Percentiles rank a stretch among this genome's conserved stretches.
Conservation (phyloP, 30 jellyfish, hydroid and myxozoan species). For the Sanderia malayensis region DNA sequence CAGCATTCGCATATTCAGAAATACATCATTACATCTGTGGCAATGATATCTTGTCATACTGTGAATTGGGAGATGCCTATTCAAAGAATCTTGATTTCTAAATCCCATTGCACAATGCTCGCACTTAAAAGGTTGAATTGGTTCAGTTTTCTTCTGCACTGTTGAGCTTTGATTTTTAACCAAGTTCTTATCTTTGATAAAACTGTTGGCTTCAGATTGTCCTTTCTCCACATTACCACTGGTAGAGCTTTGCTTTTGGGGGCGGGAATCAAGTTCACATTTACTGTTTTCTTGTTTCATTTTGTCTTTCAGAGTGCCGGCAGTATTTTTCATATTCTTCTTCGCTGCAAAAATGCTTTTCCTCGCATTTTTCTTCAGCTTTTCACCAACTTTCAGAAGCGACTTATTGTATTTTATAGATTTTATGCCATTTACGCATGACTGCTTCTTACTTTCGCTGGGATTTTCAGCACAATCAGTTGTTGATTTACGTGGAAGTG, state of each 20-base stretch:
- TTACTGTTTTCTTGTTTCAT: background rate
- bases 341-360: background rate
- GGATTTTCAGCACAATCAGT: background rate
- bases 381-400: too few species aligned
- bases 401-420: too few species aligned
- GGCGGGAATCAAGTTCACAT: background rate
- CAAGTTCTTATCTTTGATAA: background rate
- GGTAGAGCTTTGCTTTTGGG: background rate
- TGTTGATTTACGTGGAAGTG: background rate
- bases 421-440: background rate
- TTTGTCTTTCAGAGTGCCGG: background rate
- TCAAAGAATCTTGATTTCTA: conserved; percentile 28
- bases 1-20: conserved; percentile 69
- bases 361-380: too few species aligned
- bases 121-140: conserved; percentile 34
- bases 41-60: conserved; percentile 57
- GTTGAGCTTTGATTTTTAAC: conserved; percentile 9
- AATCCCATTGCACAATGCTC: conserved; percentile 61
- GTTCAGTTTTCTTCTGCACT: conserved; percentile 8
- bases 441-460: background rate
- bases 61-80: conserved; percentile 60
- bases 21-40: conserved; percentile 65
- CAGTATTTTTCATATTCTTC: background rate
- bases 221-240: background rate
- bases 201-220: background rate